Base-by-base conservation (phyloP, 2,797 vertebrate genomes). In the Luscinia luscinia region DNA sequence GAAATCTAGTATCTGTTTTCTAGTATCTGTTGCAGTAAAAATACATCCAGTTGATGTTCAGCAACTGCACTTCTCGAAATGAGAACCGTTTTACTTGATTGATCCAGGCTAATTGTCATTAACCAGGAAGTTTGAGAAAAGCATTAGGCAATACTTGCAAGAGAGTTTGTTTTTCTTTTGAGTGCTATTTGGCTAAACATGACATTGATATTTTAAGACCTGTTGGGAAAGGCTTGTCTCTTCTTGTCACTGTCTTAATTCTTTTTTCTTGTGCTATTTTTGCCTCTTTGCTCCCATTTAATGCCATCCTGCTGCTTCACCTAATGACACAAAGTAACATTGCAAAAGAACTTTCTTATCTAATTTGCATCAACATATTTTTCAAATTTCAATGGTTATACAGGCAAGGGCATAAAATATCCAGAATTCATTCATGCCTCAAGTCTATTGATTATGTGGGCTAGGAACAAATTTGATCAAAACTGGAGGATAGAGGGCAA, bases 211-310 rank as follows among this genome's bases (percentile, higher is more conserved):
- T 80, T 93, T 70, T 94, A 70, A 69, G 49, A 38, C 34, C 92
- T 66, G 5, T n/a, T 85, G 62, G 28, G 14, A 55, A 89, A 77
- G 82, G 17, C 36, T 84, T 91, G 54, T 83, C 54, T 95, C 46
- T 68, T 90, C 70, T 80, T 66, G 38, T 76, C 72, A 64, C 27
- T 38, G 24, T 89, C 46, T 70, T 67, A 85, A 64, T 10, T 72
- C 83, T 74, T 54, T 26, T 84, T 68, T 73, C 72, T 87, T 16
- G 11, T 76, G 58, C 55, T 95, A 69, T 87, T 95, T 95, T 87
- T 87, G 20, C 72, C 80, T 83, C 48, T 85, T 95, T 77, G 23
- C 64, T 89, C 68, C 66, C 27, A 48, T 89, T 93, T 91, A 68
- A 55, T 91, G 41, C 30, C 43, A 63, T 83, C 22, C 16, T 82